Evolutionary conservation across 2,888 invertebrate species (phyloP).

Genomic region (Pegoplata infirma): DNA sequence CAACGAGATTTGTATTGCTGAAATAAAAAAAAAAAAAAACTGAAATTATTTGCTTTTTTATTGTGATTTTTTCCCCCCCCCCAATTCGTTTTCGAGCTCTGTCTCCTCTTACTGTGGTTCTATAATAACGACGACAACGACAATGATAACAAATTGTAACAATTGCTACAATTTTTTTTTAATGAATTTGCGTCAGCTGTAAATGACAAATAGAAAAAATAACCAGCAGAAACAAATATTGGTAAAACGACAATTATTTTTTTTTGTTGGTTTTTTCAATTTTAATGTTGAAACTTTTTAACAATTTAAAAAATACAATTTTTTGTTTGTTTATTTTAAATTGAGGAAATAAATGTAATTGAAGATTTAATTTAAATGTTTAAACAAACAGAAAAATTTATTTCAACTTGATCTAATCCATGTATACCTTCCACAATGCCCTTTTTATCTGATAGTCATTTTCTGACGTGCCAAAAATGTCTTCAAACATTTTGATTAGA

Average conservation of each 20-base stretch:
- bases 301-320: too few relatives aligned
- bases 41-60: not conserved
- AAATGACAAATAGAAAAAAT: conserved; percentile 7
- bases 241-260: not conserved
- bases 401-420: too few relatives aligned
- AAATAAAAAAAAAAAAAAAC: conserved; percentile 4
- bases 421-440: too few relatives aligned
- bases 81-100: conserved; percentile 19
- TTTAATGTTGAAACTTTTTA: not conserved
- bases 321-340: too few relatives aligned
- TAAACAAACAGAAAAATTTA: too few relatives aligned
- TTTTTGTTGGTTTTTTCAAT: not conserved
- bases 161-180: conserved; percentile 26
- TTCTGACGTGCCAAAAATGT: too few relatives aligned
- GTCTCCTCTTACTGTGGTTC: not conserved
- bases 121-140: not conserved
- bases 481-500: too few relatives aligned
- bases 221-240: not conserved
- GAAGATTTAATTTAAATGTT: too few relatives aligned
- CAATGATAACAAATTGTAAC: conserved; percentile 28
- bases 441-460: too few relatives aligned
- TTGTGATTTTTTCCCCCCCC: conserved; percentile 13
- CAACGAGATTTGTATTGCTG: conserved; percentile 17
- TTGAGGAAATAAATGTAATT: too few relatives aligned
- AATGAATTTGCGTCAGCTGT: conserved; percentile 32